Evolutionary conservation across 2,888 invertebrate genomes (phyloP), one percentile per base, ranked within the genome.

Genomic region (Oscheius sp.): DNA sequence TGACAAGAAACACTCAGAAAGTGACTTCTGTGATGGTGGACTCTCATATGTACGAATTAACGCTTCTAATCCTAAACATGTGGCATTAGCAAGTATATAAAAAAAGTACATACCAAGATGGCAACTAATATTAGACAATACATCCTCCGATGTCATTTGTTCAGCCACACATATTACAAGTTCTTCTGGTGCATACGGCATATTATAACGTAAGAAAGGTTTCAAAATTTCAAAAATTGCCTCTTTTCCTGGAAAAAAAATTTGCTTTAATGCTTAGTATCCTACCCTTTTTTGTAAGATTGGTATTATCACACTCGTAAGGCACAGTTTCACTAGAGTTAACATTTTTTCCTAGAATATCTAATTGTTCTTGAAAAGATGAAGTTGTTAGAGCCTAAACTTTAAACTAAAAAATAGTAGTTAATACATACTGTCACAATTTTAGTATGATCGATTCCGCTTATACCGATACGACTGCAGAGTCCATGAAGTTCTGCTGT

Each of bases 1-100:
- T 0, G 95, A 94, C 84, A 91, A 90, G 67, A 96, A 91, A 24
- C 92, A 91, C 41, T 90, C 90, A 1, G 92, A 90, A 68, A 94
- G 87, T 0, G 91, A 92, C 32, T 87, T 86, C 49, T 90, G 50
- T 9, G 64, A 64, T 6, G 80, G 73, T 0, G 84, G 84, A 68
- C 77, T 78, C 57, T 85, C 82, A 5, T 51, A 68, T 4, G 83
- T 85, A 5, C 83, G 74, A 12, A 84, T 75, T 2, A 84, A 67
- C 56, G 77, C 71, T 14, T 82, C 77, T n/a, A 85, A 49, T 24
- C 84, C 81, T 75, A 38, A 36, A 67, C 62, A 64, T 0, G 22
- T 44, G 22, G 26, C 20, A 9, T 17, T 49, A 14, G 44, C 8
- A 26, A 44, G 4, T 17, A 47, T 8, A 22, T n/a, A 24, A 12